Percentiles rank a stretch among this genome's conserved stretches.
Conservation (phyloP, 2,113 vertebrate species). For the Ellobius talpinus region DNA sequence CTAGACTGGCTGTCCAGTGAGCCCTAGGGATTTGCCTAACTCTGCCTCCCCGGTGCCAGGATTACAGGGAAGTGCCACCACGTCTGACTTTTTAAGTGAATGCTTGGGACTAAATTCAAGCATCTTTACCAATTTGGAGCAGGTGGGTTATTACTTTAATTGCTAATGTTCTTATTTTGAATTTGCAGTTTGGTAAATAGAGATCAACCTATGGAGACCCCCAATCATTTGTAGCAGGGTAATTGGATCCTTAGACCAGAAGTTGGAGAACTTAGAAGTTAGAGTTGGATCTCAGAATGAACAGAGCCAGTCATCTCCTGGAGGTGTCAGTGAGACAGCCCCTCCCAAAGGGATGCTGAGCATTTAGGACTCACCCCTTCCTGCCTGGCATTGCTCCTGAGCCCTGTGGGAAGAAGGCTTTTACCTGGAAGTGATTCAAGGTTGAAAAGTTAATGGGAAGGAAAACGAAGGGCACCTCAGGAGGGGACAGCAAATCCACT, state of each 20-base stretch:
- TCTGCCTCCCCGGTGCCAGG: not conserved
- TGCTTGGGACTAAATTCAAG: not conserved
- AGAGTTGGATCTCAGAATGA: not conserved
- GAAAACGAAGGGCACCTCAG: fast-evolving
- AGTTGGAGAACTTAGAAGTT: not conserved
- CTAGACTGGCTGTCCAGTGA: not conserved
- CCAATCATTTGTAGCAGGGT: not conserved
- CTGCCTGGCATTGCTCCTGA: not conserved
- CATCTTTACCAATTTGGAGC: not conserved
- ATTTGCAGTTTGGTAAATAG: not conserved
- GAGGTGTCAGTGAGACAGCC: not conserved
- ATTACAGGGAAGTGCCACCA: not conserved
- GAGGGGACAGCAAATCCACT: not conserved
- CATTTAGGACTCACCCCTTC: not conserved
- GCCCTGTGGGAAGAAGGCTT: not conserved
- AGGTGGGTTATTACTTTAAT: not conserved
- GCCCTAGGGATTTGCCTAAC: not conserved
- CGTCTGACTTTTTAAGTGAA: not conserved
- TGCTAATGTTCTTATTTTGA: not conserved
- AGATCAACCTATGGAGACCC: not conserved
- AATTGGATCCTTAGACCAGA: not conserved
- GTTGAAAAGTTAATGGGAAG: not conserved
- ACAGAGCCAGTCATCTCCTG: not conserved
- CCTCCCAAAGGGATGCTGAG: not conserved
- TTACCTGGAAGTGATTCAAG: not conserved